Evolutionary conservation across 1,140 invertebrate species (phyloP).

Genomic region (Leptinotarsa texana): DNA sequence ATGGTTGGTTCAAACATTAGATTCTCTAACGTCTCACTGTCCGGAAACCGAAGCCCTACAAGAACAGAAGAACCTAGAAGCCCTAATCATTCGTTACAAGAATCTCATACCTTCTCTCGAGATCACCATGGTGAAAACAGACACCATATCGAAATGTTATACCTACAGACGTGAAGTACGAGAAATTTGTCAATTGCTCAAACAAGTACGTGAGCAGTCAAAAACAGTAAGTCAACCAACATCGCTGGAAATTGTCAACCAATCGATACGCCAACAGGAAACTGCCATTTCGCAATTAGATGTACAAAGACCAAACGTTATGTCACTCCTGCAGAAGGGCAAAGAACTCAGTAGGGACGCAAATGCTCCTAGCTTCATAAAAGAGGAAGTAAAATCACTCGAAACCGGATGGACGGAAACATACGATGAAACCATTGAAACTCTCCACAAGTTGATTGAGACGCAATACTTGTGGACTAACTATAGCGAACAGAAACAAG

Average conservation of each 20-base stretch:
- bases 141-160: constrained; percentile 90
- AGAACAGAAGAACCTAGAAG: constrained; percentile 82
- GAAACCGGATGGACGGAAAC: constrained; percentile 88
- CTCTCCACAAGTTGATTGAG: constrained; percentile 79
- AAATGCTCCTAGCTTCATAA: constrained; percentile 83
- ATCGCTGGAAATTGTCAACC: constrained; percentile 73
- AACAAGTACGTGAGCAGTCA: constrained; percentile 74
- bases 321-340: constrained; percentile 88
- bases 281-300: constrained; percentile 80
- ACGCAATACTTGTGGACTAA: constrained; percentile 84
- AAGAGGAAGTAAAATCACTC: constrained; percentile 78
- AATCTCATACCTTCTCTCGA: constrained; percentile 90
- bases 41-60: constrained; percentile 74
- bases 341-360: constrained; percentile 85
- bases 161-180: constrained; percentile 86
- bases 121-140: constrained; percentile 88
- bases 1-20: constrained; percentile 88
- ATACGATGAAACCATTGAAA: constrained; percentile 81
- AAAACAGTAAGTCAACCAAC: constrained; percentile 67
- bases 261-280: constrained; percentile 78
- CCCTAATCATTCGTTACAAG: constrained; percentile 84
- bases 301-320: constrained; percentile 80
- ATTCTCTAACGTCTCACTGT: constrained; percentile 81
- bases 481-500: constrained; percentile 83
- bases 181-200: constrained; percentile 77